phyloP scores from a whole-genome alignment of 2,113 vertebrate genomes.

The Mastomys coucha region DNA sequence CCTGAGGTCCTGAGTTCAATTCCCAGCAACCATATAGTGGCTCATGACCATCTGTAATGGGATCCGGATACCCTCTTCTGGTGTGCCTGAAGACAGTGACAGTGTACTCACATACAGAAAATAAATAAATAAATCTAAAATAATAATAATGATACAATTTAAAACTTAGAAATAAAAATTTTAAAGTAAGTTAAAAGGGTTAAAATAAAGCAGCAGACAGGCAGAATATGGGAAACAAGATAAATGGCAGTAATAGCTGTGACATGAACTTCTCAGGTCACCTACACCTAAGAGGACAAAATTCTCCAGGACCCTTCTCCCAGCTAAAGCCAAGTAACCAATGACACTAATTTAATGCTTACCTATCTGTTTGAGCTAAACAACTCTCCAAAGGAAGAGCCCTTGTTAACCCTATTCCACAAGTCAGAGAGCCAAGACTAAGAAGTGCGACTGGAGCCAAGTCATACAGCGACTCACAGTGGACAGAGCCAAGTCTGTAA shows the following conservation, averaged over 20 bases:
- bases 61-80: too few species aligned
- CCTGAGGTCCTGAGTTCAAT: too few species aligned
- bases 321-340: background rate
- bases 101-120: too few species aligned
- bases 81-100: too few species aligned
- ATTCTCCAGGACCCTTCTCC: background rate
- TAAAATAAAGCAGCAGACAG: background rate
- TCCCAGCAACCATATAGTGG: too few species aligned
- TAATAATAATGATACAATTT: background rate
- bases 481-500: background rate
- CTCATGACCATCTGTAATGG: too few species aligned
- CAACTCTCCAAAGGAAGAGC: background rate
- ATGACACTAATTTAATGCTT: background rate
- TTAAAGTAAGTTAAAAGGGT: background rate
- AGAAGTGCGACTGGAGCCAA: background rate
- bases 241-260: background rate
- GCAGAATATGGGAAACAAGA: background rate
- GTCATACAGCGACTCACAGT: background rate
- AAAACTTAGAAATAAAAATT: background rate
- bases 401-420: constrained; percentile 13
- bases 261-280: background rate
- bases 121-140: too few species aligned
- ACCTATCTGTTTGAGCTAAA: constrained; percentile 6
- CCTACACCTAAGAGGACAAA: background rate
- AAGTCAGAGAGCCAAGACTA: background rate